Evolutionary conservation across 2,113 vertebrate species (phyloP).

Genomic region (Galeopterus variegatus): DNA sequence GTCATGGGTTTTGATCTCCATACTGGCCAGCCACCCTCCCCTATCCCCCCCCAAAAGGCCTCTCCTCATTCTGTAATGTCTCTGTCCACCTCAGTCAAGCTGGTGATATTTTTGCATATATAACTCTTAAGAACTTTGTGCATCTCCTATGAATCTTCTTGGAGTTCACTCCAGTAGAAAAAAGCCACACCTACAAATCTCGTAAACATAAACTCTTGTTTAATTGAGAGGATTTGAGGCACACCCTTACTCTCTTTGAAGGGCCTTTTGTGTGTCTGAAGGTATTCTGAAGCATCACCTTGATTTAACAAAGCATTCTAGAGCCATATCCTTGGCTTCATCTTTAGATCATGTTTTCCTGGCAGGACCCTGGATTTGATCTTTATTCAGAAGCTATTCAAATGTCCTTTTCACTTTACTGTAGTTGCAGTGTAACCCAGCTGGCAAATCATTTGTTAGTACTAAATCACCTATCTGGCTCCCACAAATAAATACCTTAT

Average conservation of each 20-base stretch:
- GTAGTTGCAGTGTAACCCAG: background rate
- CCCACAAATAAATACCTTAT: conserved; percentile 2
- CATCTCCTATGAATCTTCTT: conserved; percentile 42
- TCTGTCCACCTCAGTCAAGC: background rate
- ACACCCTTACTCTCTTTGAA: background rate
- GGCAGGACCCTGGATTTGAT: background rate
- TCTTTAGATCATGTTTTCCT: conserved; percentile 61
- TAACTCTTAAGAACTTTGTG: conserved; percentile 32
- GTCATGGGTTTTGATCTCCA: too few species aligned
- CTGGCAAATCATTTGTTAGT: conserved; percentile 21
- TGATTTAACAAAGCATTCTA: conserved; percentile 23
- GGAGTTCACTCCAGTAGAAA: conserved; percentile 7
- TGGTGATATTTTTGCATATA: background rate
- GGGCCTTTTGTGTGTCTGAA: background rate
- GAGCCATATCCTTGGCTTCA: background rate
- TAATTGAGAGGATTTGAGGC: background rate
- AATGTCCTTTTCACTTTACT: conserved; percentile 19
- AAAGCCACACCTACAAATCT: conserved; percentile 19
- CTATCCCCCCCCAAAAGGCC: background rate
- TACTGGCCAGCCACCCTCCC: too few species aligned
- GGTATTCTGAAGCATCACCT: background rate
- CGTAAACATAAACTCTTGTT: conserved; percentile 4
- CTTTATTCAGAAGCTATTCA: conserved; percentile 43
- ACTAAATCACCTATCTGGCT: conserved; percentile 40
- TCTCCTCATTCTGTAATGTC: conserved; percentile 12